phyloP scores from a whole-genome alignment of 1,140 invertebrate genomes.

The Hyphantria cunea region DNA sequence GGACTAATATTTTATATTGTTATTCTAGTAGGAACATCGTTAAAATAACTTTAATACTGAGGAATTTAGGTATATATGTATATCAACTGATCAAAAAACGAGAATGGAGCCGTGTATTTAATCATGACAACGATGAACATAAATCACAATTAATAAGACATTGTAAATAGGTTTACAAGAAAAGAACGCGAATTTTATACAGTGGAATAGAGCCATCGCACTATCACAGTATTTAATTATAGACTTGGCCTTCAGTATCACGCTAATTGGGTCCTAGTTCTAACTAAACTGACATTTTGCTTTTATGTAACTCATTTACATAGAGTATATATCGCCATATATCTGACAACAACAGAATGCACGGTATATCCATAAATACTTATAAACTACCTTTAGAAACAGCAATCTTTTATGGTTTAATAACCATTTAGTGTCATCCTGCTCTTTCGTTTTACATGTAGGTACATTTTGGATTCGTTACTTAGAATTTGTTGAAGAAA shows the following conservation, averaged over 20 bases:
- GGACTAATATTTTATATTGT: neutral
- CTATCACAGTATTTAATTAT: slow-evolving; percentile 57
- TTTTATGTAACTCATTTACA: slow-evolving; percentile 22
- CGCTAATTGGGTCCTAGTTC: slow-evolving; percentile 58
- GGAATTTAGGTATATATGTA: no score
- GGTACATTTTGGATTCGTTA: slow-evolving; percentile 8
- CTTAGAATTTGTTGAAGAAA: slow-evolving; percentile 16
- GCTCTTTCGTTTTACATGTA: slow-evolving; percentile 24
- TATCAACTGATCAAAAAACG: no score
- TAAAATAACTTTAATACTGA: no score
- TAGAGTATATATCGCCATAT: slow-evolving; percentile 6
- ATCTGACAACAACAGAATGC: neutral
- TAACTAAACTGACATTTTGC: slow-evolving; percentile 20
- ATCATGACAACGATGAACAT: slow-evolving; percentile 1
- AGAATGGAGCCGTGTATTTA: no score
- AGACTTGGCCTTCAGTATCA: slow-evolving; percentile 45
- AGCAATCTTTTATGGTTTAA: slow-evolving; percentile 27
- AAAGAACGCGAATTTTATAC: slow-evolving; percentile 43
- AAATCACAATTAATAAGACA: slow-evolving; percentile 36
- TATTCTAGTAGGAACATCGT: no score
- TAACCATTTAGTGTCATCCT: slow-evolving; percentile 27
- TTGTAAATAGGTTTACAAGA: slow-evolving; percentile 31
- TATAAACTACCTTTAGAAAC: neutral
- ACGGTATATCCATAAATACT: no score
- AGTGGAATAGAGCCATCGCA: neutral